Percentiles rank a stretch among this genome's conserved stretches.
These are phyloP conservation scores for Trissonchulus latispiculum DNA, from an alignment of 2,888 invertebrate genomes.

Conservation along the genomic window DNA sequence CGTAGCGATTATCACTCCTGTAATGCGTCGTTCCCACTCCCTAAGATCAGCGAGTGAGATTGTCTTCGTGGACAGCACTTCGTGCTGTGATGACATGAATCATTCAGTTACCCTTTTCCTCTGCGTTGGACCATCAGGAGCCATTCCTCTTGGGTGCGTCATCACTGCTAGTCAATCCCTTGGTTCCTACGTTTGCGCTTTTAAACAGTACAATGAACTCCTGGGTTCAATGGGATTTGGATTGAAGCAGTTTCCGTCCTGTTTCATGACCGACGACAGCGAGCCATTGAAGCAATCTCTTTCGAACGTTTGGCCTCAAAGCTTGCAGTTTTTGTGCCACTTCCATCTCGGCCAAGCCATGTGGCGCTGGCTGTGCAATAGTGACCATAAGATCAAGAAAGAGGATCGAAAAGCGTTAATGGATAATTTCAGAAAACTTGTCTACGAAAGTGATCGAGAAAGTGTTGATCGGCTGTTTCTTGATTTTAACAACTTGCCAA, in stretches of 20 bases:
- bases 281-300: background rate
- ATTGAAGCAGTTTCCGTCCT: background rate
- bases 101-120: background rate
- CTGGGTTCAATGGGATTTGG: background rate
- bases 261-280: slow-evolving; percentile 6
- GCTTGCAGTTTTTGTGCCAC: background rate
- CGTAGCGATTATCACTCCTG: background rate
- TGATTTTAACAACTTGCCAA: background rate
- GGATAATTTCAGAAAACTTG: background rate
- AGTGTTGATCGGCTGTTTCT: background rate
- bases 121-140: background rate
- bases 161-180: background rate
- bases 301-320: background rate
- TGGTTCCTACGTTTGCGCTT: background rate
- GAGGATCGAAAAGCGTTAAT: background rate
- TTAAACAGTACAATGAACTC: background rate
- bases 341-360: background rate
- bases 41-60: background rate
- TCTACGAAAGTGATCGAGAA: background rate
- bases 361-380: slow-evolving; percentile 4
- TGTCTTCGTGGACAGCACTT: background rate
- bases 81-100: background rate
- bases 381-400: background rate
- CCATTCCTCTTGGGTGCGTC: background rate
- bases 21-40: background rate